Evolutionary conservation across 2,113 vertebrate species (phyloP).

Genomic region (Osmerus mordax): DNA sequence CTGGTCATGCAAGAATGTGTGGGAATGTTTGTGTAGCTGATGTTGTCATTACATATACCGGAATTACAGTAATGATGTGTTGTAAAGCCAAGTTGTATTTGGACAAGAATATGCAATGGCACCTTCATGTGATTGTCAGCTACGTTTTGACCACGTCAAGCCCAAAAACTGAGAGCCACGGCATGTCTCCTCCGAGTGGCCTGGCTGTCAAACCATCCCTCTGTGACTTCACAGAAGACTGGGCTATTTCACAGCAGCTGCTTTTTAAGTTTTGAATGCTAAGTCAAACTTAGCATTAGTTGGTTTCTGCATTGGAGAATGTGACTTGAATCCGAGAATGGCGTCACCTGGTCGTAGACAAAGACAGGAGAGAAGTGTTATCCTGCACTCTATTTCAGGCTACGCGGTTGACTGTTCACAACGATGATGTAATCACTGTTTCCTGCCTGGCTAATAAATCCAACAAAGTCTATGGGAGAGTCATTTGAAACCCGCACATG

Average conservation of each 20-base stretch:
- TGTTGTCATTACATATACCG: too few relatives aligned
- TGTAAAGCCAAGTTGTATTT: too few relatives aligned
- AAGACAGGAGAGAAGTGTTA: not conserved
- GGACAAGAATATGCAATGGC: not conserved
- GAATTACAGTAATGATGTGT: too few relatives aligned
- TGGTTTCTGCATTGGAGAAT: not conserved
- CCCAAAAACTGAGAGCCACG: not conserved
- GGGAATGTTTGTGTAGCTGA: too few relatives aligned
- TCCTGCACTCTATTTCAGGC: not conserved
- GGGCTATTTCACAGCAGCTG: slow-evolving; percentile 19
- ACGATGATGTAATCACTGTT: not conserved
- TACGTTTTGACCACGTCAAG: not conserved
- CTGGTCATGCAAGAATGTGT: too few relatives aligned
- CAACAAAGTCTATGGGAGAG: not conserved
- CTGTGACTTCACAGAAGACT: not conserved
- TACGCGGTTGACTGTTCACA: not conserved
- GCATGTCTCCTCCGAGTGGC: not conserved
- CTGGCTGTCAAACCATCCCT: not conserved
- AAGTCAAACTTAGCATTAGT: not conserved
- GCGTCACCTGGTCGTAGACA: slow-evolving; percentile 7
- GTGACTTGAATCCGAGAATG: not conserved
- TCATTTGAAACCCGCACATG: not conserved
- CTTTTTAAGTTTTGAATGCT: slow-evolving; percentile 13
- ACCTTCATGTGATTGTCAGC: not conserved
- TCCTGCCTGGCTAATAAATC: not conserved